phyloP scores from a whole-genome alignment of 2,113 vertebrate species.

The Felis catus region F.catus_Fca126_mat1.0 CM031415.1:64826501-64827000 shows the following conservation, averaged over 20 bases:
- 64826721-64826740: too few species aligned
- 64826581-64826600: neutral
- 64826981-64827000: neutral
- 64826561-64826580: neutral
- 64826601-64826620: neutral
- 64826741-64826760: too few species aligned
- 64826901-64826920: neutral
- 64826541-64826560: neutral
- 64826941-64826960: neutral
- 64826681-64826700: too few species aligned
- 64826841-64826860: neutral
- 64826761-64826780: too few species aligned
- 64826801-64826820: neutral
- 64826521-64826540: neutral
- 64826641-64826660: too few species aligned
- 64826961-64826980: neutral
- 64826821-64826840: neutral
- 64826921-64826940: neutral
- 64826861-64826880: neutral
- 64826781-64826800: too few species aligned
- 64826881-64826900: neutral
- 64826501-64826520: neutral
- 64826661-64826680: too few species aligned
- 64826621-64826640: too few species aligned
- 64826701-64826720: too few species aligned